Conservation (phyloP, 2,888 invertebrate species). For the Phyllotreta cruciferae region DNA sequence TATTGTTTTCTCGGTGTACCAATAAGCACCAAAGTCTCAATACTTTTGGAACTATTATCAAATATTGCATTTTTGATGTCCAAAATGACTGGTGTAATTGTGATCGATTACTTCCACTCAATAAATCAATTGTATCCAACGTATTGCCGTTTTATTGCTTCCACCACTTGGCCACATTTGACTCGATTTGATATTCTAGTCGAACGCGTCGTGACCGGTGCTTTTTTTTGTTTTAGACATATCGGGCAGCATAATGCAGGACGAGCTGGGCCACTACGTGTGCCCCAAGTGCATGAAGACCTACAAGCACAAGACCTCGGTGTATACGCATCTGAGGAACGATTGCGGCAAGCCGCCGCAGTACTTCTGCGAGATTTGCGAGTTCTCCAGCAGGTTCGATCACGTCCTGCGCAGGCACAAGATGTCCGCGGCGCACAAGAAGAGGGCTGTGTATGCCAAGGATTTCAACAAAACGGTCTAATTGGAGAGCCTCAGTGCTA, state of each 20-base stretch:
- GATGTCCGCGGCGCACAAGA: conserved; percentile 40
- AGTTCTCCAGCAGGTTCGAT: conserved; percentile 50
- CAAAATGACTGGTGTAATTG: too few species aligned
- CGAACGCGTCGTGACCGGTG: conserved; percentile 2
- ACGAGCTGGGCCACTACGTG: conserved; percentile 44
- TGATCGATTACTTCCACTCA: too few species aligned
- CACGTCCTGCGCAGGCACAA: conserved; percentile 52
- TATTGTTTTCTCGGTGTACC: too few species aligned
- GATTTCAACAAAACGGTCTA: neutral
- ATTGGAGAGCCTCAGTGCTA: too few species aligned
- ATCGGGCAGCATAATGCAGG: conserved; percentile 35
- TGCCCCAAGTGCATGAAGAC: conserved; percentile 77
- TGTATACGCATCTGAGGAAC: conserved; percentile 75
- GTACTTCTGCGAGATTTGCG: conserved; percentile 50
- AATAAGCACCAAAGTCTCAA: too few species aligned
- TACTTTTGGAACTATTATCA: too few species aligned
- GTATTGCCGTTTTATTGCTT: too few species aligned
- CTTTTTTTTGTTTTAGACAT: conserved; percentile 36
- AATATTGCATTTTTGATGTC: too few species aligned
- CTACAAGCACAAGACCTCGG: conserved; percentile 77
- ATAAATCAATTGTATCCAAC: neutral
- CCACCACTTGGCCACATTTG: too few species aligned
- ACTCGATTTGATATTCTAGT: too few species aligned
- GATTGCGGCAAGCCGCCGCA: conserved; percentile 66
- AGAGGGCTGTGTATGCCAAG: conserved; percentile 22